Conservation (phyloP, 2,888 invertebrate species). For the Hermodice carunculata region DNA sequence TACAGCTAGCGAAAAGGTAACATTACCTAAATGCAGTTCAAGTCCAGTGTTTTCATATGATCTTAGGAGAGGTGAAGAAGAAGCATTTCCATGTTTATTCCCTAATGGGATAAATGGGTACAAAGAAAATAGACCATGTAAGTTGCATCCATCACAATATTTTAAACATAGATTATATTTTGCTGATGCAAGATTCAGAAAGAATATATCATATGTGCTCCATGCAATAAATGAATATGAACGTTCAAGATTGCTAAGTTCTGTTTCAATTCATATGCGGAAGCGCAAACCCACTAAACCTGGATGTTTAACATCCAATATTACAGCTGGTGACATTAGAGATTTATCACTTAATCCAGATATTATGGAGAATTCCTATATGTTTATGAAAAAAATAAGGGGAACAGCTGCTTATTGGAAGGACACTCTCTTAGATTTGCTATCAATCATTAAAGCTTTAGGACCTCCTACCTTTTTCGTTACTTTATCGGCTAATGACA, state of each 20-base stretch:
- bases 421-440: not conserved
- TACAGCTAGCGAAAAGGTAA: too few species aligned
- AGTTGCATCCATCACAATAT: not conserved
- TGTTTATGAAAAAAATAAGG: conserved; percentile 1
- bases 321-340: too few species aligned
- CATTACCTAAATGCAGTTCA: too few species aligned
- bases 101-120: not conserved
- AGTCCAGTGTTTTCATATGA: too few species aligned
- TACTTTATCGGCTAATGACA: conserved; percentile 9
- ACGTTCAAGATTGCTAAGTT: too few species aligned
- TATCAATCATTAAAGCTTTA: not conserved
- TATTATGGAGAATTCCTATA: not conserved
- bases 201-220: too few species aligned
- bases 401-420: conserved; percentile 3
- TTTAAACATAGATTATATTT: not conserved
- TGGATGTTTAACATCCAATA: too few species aligned
- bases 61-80: too few species aligned
- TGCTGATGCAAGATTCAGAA: not conserved
- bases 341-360: too few species aligned
- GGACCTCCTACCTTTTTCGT: conserved; percentile 2
- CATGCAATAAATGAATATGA: too few species aligned
- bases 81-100: not conserved
- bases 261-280: too few species aligned
- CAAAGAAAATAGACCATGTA: not conserved
- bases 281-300: too few species aligned